Conservation (phyloP, 2,888 invertebrate genomes). For the Ophion costatus region DNA sequence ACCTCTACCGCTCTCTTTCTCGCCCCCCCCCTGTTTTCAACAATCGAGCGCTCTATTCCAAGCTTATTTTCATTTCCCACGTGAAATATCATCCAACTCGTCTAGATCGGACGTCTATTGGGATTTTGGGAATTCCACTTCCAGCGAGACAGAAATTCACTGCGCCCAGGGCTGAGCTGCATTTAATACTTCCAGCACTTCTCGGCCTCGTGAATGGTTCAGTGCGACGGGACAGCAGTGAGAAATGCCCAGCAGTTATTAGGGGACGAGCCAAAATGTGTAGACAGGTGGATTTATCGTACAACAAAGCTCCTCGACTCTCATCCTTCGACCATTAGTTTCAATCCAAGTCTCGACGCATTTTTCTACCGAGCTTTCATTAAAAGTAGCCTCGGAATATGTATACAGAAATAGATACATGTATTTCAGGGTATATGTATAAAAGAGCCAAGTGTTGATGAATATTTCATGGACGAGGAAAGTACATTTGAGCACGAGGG, state of each 20-base stretch:
- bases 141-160: neutral
- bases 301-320: constrained; percentile 36
- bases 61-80: constrained; percentile 31
- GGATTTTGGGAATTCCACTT: constrained; percentile 48
- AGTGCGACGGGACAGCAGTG: constrained; percentile 45
- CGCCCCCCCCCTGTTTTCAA: neutral
- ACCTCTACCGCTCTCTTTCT: neutral
- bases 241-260: constrained; percentile 65
- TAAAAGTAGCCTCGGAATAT: constrained; percentile 44
- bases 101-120: constrained; percentile 53
- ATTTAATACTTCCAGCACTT: constrained; percentile 50
- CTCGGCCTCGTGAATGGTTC: constrained; percentile 29
- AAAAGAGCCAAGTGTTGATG: neutral
- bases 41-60: neutral
- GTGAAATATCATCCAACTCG: constrained; percentile 14
- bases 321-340: constrained; percentile 48
- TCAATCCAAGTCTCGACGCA: constrained; percentile 34
- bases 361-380: constrained; percentile 55
- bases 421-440: neutral
- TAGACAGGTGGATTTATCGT: constrained; percentile 42
- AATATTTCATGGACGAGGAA: constrained; percentile 17
- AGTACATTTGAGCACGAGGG: constrained; percentile 31
- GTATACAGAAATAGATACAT: neutral
- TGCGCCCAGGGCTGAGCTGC: constrained; percentile 32
- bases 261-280: constrained; percentile 34